phyloP scores from a whole-genome alignment of 1,140 invertebrate genomes.

The Heliconius congener region DNA sequence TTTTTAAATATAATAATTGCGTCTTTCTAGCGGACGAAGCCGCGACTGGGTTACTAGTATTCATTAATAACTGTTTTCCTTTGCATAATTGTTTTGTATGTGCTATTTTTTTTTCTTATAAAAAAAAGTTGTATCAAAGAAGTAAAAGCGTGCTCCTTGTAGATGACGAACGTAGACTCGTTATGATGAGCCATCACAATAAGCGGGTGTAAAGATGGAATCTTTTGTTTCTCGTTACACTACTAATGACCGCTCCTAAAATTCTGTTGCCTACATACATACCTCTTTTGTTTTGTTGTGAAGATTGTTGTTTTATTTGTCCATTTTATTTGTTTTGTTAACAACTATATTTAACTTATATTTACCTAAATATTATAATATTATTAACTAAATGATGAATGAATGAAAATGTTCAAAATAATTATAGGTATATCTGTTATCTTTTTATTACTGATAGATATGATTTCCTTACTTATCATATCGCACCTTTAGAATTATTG shows the following conservation, averaged over 20 bases:
- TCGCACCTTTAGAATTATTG: too few relatives aligned
- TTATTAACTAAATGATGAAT: not conserved
- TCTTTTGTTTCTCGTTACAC: conserved; percentile 12
- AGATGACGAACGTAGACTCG: not conserved
- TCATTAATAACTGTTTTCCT: too few relatives aligned
- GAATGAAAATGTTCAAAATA: too few relatives aligned
- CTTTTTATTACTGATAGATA: too few relatives aligned
- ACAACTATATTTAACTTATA: not conserved
- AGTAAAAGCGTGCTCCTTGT: not conserved
- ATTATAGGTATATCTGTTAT: too few relatives aligned
- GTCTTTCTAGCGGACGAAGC: too few relatives aligned
- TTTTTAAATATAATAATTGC: too few relatives aligned
- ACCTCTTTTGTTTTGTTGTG: not conserved
- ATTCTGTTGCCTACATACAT: not conserved
- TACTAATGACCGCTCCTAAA: conserved; percentile 4
- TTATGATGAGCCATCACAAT: not conserved
- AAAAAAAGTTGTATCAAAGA: not conserved
- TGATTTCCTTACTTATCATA: too few relatives aligned
- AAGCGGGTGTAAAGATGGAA: not conserved
- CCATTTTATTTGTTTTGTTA: too few relatives aligned
- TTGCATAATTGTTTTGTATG: too few relatives aligned
- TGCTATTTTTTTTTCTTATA: not conserved
- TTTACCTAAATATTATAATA: not conserved
- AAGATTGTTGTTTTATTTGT: not conserved
- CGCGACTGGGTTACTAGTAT: too few relatives aligned